phyloP scores from a whole-genome alignment of 2,113 vertebrate species.

The Numida meleagris region DNA sequence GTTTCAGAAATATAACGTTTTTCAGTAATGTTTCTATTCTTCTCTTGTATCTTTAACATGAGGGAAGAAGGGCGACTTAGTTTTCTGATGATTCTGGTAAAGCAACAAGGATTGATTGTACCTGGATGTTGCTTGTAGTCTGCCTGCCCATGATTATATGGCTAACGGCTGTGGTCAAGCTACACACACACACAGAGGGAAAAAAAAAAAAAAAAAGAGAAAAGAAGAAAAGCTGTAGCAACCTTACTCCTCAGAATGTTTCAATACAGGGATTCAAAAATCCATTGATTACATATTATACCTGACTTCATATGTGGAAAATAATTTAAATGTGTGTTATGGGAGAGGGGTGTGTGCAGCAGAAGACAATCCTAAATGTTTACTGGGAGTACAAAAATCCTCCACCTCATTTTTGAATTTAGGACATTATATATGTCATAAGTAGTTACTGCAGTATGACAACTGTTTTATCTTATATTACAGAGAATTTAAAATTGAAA shows the following conservation, averaged over 20 bases:
- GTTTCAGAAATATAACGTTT: conserved; percentile 29
- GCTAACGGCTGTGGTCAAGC: conserved; percentile 43
- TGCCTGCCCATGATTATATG: background rate
- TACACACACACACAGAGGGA: background rate
- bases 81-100: conserved; percentile 7
- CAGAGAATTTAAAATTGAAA: conserved; percentile 82
- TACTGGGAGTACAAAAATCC: conserved; percentile 73
- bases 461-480: conserved; percentile 81
- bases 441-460: conserved; percentile 78
- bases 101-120: conserved; percentile 3
- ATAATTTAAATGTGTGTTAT: conserved; percentile 61
- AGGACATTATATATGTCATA: conserved; percentile 81
- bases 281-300: conserved; percentile 67
- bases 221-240: background rate
- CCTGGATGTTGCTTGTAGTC: conserved; percentile 9
- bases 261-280: conserved; percentile 53
- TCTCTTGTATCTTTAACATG: conserved; percentile 38
- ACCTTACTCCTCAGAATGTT: conserved; percentile 44
- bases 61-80: conserved; percentile 24
- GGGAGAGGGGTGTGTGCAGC: conserved; percentile 43
- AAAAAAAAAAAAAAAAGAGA: background rate
- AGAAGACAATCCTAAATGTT: conserved; percentile 74
- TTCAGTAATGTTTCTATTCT: conserved; percentile 18
- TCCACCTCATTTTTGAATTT: conserved; percentile 81
- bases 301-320: conserved; percentile 52